Conservation (phyloP, 2,797 vertebrate genomes). For the Orestias chungarensis region DNA sequence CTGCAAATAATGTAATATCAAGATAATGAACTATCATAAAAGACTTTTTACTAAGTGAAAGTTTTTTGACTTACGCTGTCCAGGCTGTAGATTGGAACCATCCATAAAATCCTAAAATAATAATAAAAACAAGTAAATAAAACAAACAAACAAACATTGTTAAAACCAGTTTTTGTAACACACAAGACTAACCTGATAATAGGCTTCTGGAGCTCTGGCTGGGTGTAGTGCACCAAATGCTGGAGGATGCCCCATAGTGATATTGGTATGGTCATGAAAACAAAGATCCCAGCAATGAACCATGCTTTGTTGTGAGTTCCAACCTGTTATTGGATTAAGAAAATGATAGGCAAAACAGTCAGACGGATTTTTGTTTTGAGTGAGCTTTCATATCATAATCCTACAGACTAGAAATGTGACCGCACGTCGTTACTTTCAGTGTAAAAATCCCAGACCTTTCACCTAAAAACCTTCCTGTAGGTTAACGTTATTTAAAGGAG, state of each 20-base stretch:
- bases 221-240: constrained; percentile 97
- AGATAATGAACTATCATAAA: not conserved
- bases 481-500: not conserved
- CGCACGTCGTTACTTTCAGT: not conserved
- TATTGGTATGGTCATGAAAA: constrained; percentile 96
- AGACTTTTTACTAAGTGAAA: not conserved
- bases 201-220: constrained; percentile 96
- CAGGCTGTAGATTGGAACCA: constrained; percentile 99
- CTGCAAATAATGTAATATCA: not conserved
- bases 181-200: constrained; percentile 89
- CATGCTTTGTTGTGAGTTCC: constrained; percentile 94
- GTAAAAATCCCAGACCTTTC: not conserved
- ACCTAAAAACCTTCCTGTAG: not conserved
- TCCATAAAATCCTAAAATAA: constrained; percentile 93
- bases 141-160: not conserved
- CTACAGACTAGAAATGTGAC: not conserved
- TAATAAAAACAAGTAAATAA: rapidly evolving
- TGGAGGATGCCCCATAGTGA: constrained; percentile 97
- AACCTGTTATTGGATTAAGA: constrained; percentile 77
- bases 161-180: not conserved
- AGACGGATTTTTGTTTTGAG: not conserved
- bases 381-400: not conserved
- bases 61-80: constrained; percentile 90
- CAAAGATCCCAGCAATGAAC: constrained; percentile 98
- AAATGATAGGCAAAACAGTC: not conserved